Percentiles rank a stretch among this genome's conserved stretches.
phyloP scores from a whole-genome alignment of 2,113 vertebrate genomes.

The Dipodomys ordii region DNA sequence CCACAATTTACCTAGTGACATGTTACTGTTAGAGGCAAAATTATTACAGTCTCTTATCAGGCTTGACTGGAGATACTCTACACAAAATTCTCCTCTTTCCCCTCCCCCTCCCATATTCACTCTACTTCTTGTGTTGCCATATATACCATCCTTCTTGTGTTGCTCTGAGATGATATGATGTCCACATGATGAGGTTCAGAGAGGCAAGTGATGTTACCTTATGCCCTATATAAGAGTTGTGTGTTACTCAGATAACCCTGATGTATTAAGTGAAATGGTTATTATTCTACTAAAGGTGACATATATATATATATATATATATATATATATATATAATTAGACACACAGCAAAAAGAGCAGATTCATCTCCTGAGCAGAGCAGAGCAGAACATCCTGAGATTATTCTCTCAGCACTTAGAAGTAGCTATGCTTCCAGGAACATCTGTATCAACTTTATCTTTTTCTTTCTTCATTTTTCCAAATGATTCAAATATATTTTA shows the following conservation, averaged over 20 bases:
- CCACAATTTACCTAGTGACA: background rate
- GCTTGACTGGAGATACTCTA: background rate
- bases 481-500: background rate
- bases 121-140: background rate
- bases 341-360: background rate
- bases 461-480: background rate
- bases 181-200: background rate
- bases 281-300: too few relatives aligned
- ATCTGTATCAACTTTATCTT: background rate
- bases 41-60: background rate
- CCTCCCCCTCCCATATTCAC: too few relatives aligned
- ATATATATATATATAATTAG: background rate
- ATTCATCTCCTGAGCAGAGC: background rate
- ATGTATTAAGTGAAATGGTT: background rate
- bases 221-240: background rate
- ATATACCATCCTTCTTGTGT: background rate
- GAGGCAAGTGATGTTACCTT: background rate
- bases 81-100: too few relatives aligned
- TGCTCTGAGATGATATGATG: background rate
- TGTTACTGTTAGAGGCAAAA: constrained; percentile 5
- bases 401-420: background rate
- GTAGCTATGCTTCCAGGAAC: background rate
- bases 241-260: background rate
- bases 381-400: background rate
- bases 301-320: too few relatives aligned